These are phyloP conservation scores for Heterohyrax brucei DNA, from an alignment of 2,797 vertebrate species.

Conservation along the genomic window DNA sequence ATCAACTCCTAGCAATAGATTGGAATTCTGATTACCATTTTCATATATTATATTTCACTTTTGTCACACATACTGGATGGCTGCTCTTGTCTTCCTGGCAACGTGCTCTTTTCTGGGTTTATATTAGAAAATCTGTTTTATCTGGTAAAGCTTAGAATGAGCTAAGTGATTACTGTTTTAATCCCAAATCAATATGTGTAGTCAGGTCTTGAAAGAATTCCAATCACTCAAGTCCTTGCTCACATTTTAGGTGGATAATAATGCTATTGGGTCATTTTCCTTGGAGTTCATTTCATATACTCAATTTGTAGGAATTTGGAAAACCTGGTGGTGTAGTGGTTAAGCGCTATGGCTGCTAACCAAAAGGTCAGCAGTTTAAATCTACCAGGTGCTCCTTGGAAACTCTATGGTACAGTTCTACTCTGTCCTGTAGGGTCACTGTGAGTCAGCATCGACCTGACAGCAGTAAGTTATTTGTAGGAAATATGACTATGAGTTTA, in stretches of 20 bases:
- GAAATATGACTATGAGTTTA: neutral
- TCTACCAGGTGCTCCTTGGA: too few species aligned
- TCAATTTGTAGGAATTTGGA: slow-evolving; percentile 5
- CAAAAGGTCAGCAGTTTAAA: too few species aligned
- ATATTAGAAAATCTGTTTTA: slow-evolving; percentile 70
- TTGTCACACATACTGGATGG: neutral
- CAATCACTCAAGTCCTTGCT: neutral
- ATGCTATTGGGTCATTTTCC: slow-evolving; percentile 17
- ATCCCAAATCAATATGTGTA: slow-evolving; percentile 63
- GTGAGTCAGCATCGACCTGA: too few species aligned
- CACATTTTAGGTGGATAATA: slow-evolving; percentile 7
- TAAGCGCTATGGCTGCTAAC: too few species aligned
- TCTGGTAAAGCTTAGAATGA: slow-evolving; percentile 68
- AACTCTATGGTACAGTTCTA: too few species aligned
- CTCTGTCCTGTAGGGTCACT: too few species aligned
- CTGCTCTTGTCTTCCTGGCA: slow-evolving; percentile 48
- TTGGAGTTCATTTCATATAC: slow-evolving; percentile 31
- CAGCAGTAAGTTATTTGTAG: neutral
- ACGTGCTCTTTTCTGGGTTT: slow-evolving; percentile 59
- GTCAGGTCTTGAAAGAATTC: slow-evolving; percentile 62
- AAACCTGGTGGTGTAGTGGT: too few species aligned
- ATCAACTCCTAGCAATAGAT: neutral
- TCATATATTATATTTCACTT: slow-evolving; percentile 48
- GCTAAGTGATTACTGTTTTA: slow-evolving; percentile 68
- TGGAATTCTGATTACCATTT: slow-evolving; percentile 52